Evolutionary conservation across 35 echinoderm and acorn worm species (phyloP).

Genomic region (Ophioderma brevispina): DNA sequence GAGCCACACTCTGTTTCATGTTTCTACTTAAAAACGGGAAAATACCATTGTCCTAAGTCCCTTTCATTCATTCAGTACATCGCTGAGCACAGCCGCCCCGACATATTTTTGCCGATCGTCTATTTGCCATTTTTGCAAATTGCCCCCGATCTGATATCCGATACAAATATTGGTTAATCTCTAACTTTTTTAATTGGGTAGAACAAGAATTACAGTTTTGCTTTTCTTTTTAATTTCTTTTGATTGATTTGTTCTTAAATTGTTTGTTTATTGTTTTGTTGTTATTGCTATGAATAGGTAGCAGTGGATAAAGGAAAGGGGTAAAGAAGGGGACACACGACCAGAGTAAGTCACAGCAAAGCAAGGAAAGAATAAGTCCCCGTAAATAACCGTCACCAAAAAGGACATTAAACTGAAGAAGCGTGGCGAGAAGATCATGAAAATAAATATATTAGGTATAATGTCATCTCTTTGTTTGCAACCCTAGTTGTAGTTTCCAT

Average conservation of each 20-base stretch:
- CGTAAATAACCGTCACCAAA: constrained; percentile 89
- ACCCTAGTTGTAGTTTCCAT: too few relatives aligned
- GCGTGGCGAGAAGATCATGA: constrained; percentile 95
- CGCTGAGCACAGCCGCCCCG: too few relatives aligned
- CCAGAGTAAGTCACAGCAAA: constrained; percentile 91
- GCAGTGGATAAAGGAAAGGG: constrained; percentile 51
- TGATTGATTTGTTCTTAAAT: not conserved
- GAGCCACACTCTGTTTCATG: too few relatives aligned
- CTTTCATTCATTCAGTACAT: too few relatives aligned
- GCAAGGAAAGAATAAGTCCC: constrained; percentile 93
- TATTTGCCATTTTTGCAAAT: too few relatives aligned
- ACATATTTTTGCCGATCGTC: too few relatives aligned
- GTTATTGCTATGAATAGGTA: constrained; percentile 25
- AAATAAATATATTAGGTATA: constrained; percentile 95
- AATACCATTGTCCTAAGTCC: too few relatives aligned
- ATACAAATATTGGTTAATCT: too few relatives aligned
- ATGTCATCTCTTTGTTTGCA: too few relatives aligned
- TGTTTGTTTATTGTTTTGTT: constrained; percentile 8
- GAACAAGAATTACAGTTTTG: not conserved
- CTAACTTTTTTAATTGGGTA: not conserved
- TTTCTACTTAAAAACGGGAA: too few relatives aligned
- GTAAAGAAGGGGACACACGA: constrained; percentile 70
- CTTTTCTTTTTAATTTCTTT: not conserved
- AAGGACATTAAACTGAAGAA: constrained; percentile 95
- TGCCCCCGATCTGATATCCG: too few relatives aligned